phyloP scores from a whole-genome alignment of 1,140 invertebrate genomes.

The Cotesia chilonis region DNA sequence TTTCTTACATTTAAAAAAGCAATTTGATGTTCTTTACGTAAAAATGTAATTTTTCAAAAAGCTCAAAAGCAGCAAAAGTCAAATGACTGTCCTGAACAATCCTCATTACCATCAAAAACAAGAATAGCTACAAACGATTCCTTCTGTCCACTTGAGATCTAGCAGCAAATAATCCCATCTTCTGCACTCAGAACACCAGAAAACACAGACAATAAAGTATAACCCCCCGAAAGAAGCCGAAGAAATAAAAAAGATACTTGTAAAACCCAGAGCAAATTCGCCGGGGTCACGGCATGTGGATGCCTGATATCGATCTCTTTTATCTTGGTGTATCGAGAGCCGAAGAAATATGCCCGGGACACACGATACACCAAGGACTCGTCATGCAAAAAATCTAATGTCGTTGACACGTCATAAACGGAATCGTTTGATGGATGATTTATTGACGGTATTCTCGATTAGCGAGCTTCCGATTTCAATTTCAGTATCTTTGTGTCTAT shows the following conservation, averaged over 20 bases:
- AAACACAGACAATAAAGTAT: not conserved
- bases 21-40: no score
- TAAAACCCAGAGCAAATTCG: not conserved
- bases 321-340: conserved; percentile 22
- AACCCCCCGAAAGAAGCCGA: conserved; percentile 8
- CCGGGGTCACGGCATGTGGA: conserved; percentile 3
- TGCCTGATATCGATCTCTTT: not conserved
- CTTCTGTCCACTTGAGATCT: no score
- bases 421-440: not conserved
- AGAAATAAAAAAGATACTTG: not conserved
- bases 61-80: no score
- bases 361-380: conserved; percentile 12
- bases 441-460: not conserved
- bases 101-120: no score
- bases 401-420: conserved; percentile 27
- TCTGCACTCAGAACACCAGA: no score
- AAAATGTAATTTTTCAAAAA: no score
- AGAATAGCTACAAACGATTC: no score
- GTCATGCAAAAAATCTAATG: conserved; percentile 6
- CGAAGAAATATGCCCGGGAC: conserved; percentile 13
- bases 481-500: no score
- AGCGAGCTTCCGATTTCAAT: no score
- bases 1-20: no score
- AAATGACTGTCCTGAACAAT: no score
- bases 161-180: no score